Evolutionary conservation across 2,113 vertebrate genomes (phyloP), one percentile per base, ranked within the genome.

Genomic region (Physeter macrocephalus): DNA sequence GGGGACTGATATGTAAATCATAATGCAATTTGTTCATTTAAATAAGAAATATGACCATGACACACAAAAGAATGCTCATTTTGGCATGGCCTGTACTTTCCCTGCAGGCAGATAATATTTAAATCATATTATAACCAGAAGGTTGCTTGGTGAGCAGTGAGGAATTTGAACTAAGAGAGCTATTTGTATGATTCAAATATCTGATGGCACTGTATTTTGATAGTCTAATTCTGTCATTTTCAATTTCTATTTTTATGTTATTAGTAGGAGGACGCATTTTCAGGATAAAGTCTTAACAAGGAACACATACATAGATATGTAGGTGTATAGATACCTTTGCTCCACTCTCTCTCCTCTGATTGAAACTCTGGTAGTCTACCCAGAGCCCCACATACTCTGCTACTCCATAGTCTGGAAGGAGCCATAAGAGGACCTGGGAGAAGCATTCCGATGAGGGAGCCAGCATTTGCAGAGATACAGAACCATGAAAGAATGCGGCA

Each of bases 61-160:
- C 66, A 87, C n/a, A 57, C 7, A 75, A 61, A 90, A 92, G 29
- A 92, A 92, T 20, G 31, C 9, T 94, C 54, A 85, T 93, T 82
- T 81, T 77, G 66, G 14, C 66, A 81, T 77, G 23, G n/a, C 20
- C 36, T 89, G 15, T 41, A 43, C 61, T 62, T 96, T 61, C 54
- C 54, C 74, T 96, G 29, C 64, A 80, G 6, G 13, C 46, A 95
- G 90, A 85, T 92, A 93, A 92, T 83, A 93, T 93, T 95, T 96
- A 93, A 95, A 92, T 95, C 54, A 31, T 93, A 93, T 96, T 93
- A 74, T 89, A 96, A 83, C 36, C 57, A 74, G 62, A 88, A 96
- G 61, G 59, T 74, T 78, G 72, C 66, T 86, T 86, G 49, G 80
- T 81, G 83, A 93, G 46, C 67, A 23, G 31, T 61, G 57, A 97